Evolutionary conservation across 2,888 invertebrate species (phyloP), one percentile per base, ranked within the genome.

Genomic region (Biston betularia): DNA sequence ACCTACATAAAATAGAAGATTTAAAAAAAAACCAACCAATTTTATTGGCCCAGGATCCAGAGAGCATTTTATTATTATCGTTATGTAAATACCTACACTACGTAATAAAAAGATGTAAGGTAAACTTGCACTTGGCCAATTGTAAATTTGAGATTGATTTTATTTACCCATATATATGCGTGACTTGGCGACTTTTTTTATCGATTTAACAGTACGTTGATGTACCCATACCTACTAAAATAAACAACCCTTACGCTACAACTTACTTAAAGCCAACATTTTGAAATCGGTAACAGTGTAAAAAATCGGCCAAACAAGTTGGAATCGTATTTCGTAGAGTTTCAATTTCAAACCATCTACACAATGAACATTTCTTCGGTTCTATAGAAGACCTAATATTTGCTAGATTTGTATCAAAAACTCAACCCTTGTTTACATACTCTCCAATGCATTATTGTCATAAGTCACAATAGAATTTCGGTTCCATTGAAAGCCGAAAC

Each of bases 391-490:
- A 44, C 12, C 12, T 44, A 24, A 24, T n/a, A 44, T 44, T 12
- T 12, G 12, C 0, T 14, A 45, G 14, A 14, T 14, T 24, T 33
- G 24, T 48, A 24, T 48, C 0, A 48, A 48, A 11, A 9, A 6
- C 42, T 4, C 44, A 45, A 33, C 48, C 48, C 24, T 48, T 48
- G 11, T 48, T 33, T 33, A 48, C 10, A 9, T 33, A 1, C 10
- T 48, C 33, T 33, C 9, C 35, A 35, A 35, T 8, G n/a, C n/a
- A 9, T 52, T 35, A 35, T 50, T 50, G 12, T 50, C 50, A 9
- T 40, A 40, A 24, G 42, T 54, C 54, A 44, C 42, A 54, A 54
- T 54, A 42, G 24, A 24, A 54, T 54, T 44, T 54, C 1, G 10
- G 38, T 12, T 52, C 15, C 14, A 53, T 54, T 54, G 54, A 12